These are phyloP conservation scores for Mirounga angustirostris DNA, from an alignment of 2,113 vertebrate species.

Conservation along the genomic window DNA sequence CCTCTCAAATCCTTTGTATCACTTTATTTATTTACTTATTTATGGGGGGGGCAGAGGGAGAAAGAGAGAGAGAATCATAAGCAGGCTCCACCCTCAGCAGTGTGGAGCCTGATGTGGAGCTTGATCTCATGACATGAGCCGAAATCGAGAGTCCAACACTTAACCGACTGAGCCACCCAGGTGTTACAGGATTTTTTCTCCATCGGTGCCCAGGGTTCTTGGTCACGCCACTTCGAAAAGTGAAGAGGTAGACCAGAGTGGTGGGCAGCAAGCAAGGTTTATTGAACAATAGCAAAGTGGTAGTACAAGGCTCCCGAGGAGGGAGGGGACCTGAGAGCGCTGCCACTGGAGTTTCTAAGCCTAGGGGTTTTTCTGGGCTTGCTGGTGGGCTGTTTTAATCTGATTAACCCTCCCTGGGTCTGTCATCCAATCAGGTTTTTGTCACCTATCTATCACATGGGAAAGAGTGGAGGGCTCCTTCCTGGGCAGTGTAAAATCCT, in stretches of 20 bases:
- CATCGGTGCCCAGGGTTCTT: accelerated
- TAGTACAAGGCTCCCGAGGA: not conserved
- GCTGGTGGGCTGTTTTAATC: not conserved
- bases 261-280: too few relatives aligned
- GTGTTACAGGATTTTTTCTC: too few relatives aligned
- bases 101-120: not conserved
- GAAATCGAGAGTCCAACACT: not conserved
- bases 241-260: not conserved
- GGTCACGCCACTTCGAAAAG: not conserved
- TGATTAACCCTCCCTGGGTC: not conserved
- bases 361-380: not conserved
- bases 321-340: not conserved
- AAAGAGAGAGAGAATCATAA: not conserved
- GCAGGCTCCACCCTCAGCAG: not conserved
- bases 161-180: accelerated
- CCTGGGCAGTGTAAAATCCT: too few relatives aligned
- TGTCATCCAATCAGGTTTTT: not conserved
- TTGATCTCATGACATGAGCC: not conserved
- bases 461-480: not conserved
- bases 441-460: too few relatives aligned
- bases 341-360: not conserved
- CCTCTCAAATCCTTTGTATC: not conserved
- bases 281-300: not conserved
- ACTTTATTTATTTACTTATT: not conserved
- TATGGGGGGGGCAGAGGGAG: not conserved